A percentile compares a stretch with the other conserved stretches of the same genome.
Conservation (phyloP, 2,888 invertebrate genomes). For the Brachyptera putata region DNA sequence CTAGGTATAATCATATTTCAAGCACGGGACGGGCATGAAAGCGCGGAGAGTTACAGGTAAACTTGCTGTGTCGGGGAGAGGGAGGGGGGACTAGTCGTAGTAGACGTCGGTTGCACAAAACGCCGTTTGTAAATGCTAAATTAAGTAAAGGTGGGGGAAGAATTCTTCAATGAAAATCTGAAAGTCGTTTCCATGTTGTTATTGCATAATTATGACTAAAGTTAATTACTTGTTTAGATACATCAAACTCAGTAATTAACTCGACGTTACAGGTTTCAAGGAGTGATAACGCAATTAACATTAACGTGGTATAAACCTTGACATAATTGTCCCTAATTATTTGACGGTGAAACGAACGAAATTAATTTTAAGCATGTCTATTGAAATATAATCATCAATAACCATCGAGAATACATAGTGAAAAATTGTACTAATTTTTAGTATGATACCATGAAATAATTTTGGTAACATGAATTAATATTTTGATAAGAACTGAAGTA, state of each 20-base stretch:
- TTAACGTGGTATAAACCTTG: too few species aligned
- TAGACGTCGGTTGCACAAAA: neutral
- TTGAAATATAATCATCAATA: too few species aligned
- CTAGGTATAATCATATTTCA: slow-evolving; percentile 15
- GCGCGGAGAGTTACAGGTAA: neutral
- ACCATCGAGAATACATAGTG: too few species aligned
- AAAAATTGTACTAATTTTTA: too few species aligned
- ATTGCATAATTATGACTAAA: slow-evolving; percentile 10
- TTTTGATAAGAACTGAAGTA: too few species aligned
- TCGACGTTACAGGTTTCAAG: neutral
- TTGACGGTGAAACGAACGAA: too few species aligned
- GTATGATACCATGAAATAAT: too few species aligned
- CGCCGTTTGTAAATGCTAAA: slow-evolving; percentile 16
- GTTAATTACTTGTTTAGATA: slow-evolving; percentile 20
- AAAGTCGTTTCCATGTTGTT: slow-evolving; percentile 2
- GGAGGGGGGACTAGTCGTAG: neutral
- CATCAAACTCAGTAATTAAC: slow-evolving; percentile 11
- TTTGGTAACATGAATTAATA: too few species aligned
- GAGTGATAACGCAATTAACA: too few species aligned
- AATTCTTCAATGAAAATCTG: slow-evolving; percentile 14
- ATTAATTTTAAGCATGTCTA: too few species aligned
- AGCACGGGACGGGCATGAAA: slow-evolving; percentile 5
- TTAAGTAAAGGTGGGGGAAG: slow-evolving; percentile 11
- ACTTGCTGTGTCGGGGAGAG: neutral
- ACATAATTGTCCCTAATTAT: too few species aligned